Percentiles rank a stretch among this genome's conserved stretches.
Evolutionary conservation across 2,888 invertebrate genomes (phyloP).

Genomic region (Dicycla oo): DNA sequence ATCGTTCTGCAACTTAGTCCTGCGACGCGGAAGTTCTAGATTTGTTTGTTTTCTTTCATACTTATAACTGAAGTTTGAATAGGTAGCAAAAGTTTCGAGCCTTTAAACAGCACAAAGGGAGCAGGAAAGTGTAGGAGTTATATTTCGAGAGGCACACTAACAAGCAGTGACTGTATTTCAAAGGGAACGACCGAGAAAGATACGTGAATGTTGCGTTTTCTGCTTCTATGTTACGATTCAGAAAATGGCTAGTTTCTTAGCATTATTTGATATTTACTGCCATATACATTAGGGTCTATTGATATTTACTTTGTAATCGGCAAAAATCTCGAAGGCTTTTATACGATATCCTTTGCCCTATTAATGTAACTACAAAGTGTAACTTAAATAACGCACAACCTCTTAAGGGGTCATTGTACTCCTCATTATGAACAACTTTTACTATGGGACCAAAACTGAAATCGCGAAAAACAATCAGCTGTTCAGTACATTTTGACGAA

Average conservation of each 20-base stretch:
- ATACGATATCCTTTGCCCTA: slow-evolving; percentile 4
- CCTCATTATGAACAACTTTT: no score
- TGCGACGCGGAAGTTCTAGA: slow-evolving; percentile 38
- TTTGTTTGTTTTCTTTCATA: slow-evolving; percentile 60
- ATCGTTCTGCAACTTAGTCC: slow-evolving; percentile 38
- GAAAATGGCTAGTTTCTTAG: slow-evolving; percentile 37
- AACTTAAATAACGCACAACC: no score
- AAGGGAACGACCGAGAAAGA: slow-evolving; percentile 56
- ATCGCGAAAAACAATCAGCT: no score
- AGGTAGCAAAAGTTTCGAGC: slow-evolving; percentile 53
- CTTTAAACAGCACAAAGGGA: slow-evolving; percentile 65
- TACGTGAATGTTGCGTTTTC: slow-evolving; percentile 42
- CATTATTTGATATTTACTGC: slow-evolving; percentile 28
- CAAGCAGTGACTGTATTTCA: slow-evolving; percentile 67
- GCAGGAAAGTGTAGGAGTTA: slow-evolving; percentile 61
- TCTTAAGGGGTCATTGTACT: no score
- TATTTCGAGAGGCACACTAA: slow-evolving; percentile 66
- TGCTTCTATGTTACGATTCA: slow-evolving; percentile 37
- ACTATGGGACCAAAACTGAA: no score
- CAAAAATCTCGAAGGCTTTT: slow-evolving; percentile 10
- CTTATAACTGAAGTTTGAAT: slow-evolving; percentile 46
- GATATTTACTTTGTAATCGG: slow-evolving; percentile 22
- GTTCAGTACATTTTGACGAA: no score
- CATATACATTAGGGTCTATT: slow-evolving; percentile 6
- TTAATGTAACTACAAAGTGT: background rate